Conservation (phyloP, 2,797 vertebrate species). For the Enteromius unitaeniatus region DNA sequence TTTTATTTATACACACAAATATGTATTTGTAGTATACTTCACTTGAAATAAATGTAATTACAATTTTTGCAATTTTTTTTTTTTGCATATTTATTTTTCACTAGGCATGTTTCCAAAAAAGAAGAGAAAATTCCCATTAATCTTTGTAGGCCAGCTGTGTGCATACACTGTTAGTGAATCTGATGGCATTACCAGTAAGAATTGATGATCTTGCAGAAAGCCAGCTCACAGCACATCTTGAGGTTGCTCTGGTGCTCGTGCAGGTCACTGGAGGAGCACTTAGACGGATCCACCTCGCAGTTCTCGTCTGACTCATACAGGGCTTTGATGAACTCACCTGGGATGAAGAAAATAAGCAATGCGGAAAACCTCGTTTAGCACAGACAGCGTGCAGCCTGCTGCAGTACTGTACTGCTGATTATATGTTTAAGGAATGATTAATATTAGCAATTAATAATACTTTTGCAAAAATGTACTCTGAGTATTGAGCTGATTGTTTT, state of each 20-base stretch:
- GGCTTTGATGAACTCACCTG: conserved; percentile 97
- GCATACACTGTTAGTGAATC: not conserved
- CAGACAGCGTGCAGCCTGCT: not conserved
- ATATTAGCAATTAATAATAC: not conserved
- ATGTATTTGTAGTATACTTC: not conserved
- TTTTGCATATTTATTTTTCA: not conserved
- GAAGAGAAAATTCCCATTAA: not conserved
- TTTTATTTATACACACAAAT: not conserved
- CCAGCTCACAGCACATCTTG: conserved; percentile 97
- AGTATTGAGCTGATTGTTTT: not conserved
- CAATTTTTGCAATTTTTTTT: not conserved
- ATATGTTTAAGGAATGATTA: not conserved
- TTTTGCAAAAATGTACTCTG: not conserved
- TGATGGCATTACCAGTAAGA: conserved; percentile 81
- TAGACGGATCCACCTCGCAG: conserved; percentile 93
- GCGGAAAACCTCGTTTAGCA: conserved; percentile 29
- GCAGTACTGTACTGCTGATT: not conserved
- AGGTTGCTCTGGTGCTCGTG: conserved; percentile 93
- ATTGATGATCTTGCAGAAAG: conserved; percentile 97
- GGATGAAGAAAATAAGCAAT: conserved; percentile 16
- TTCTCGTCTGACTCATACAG: conserved; percentile 98
- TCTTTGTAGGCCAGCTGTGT: not conserved
- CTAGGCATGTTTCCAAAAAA: not conserved
- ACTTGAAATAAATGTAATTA: not conserved
- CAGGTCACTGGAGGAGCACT: conserved; percentile 87